Evolutionary conservation across 2,113 vertebrate species (phyloP).

Genomic region (Columbina picui): DNA sequence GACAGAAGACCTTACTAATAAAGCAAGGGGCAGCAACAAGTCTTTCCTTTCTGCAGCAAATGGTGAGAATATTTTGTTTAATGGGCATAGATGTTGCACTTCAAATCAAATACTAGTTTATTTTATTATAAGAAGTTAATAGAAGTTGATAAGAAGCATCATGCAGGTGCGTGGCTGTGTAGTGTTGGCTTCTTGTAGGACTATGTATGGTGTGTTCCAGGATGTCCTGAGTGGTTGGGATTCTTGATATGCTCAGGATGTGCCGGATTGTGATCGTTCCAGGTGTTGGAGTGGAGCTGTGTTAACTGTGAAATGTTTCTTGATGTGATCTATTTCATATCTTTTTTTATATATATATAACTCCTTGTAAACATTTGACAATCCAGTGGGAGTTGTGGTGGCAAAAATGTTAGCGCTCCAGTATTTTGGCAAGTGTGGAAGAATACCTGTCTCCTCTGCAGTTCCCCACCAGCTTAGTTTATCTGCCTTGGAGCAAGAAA

Average conservation of each 20-base stretch:
- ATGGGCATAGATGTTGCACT: not conserved
- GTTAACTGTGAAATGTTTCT: not conserved
- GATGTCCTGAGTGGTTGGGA: not conserved
- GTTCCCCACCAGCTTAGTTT: not conserved
- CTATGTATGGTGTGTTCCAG: not conserved
- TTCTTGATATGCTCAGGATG: not conserved
- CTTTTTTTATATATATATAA: not conserved
- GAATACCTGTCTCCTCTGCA: not conserved
- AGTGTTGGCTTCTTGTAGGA: not conserved
- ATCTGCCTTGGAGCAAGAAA: not conserved
- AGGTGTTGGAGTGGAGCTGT: not conserved
- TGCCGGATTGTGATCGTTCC: not conserved
- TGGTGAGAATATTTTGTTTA: conserved; percentile 76
- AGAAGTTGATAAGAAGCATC: not conserved
- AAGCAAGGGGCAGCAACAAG: conserved; percentile 90
- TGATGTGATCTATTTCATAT: not conserved
- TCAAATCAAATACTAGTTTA: not conserved
- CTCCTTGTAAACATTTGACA: not conserved
- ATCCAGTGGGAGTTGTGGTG: not conserved
- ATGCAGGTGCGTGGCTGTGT: not conserved
- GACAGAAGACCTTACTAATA: conserved; percentile 95
- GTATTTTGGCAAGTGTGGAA: not conserved
- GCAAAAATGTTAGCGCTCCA: not conserved
- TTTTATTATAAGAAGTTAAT: not conserved
- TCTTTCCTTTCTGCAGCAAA: conserved; percentile 92